Percentiles rank a stretch among this genome's conserved stretches.
Conservation (phyloP, 2,113 vertebrate genomes). For the Sardina pilchardus region DNA sequence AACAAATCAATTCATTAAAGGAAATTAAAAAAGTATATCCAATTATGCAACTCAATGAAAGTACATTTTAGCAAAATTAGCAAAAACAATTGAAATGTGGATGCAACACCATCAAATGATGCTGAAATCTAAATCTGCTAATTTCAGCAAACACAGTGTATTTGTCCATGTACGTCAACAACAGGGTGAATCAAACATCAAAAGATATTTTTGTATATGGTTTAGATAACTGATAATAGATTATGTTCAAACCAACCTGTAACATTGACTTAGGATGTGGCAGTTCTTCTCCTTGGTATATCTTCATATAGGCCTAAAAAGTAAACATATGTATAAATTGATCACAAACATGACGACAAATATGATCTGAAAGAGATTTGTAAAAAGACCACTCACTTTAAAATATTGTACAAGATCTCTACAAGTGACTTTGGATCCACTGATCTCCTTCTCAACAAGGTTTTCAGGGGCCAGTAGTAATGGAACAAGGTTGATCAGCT, state of each 20-base stretch:
- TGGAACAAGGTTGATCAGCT: slow-evolving; percentile 83
- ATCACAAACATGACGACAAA: neutral
- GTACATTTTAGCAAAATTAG: no score
- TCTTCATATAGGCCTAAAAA: slow-evolving; percentile 86
- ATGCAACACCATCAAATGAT: no score
- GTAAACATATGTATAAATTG: slow-evolving; percentile 44
- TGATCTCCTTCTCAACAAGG: slow-evolving; percentile 93
- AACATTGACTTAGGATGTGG: slow-evolving; percentile 92
- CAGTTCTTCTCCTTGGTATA: slow-evolving; percentile 90
- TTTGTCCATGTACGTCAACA: no score
- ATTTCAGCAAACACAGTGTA: no score
- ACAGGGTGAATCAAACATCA: no score
- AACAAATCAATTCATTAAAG: no score
- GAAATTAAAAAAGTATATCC: no score
- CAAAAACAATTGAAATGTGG: no score
- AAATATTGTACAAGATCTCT: slow-evolving; percentile 95
- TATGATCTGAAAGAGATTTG: neutral
- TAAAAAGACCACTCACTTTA: slow-evolving; percentile 66
- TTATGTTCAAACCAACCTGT: slow-evolving; percentile 68
- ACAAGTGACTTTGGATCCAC: slow-evolving; percentile 92
- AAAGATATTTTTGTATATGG: no score
- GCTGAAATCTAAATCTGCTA: no score
- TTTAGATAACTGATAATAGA: neutral
- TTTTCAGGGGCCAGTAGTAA: slow-evolving; percentile 86
- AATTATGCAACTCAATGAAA: no score